Base-by-base conservation (phyloP, 2,113 vertebrate genomes). In the Sinosuthora webbiana region DNA sequence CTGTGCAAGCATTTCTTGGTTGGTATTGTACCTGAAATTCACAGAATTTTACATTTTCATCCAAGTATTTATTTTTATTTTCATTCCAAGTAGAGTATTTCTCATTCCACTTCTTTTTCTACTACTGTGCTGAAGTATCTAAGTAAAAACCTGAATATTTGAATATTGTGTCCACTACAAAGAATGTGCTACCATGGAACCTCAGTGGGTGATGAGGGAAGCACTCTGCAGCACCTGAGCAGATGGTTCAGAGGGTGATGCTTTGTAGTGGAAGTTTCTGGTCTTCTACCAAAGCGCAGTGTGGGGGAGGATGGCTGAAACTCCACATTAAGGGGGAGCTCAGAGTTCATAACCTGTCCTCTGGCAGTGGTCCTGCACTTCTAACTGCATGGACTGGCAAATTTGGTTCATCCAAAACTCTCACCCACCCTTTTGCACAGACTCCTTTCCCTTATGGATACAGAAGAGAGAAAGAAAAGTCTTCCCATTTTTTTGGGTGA, bases 281-380 rank as follows among this genome's bases (percentile, higher is more conserved):
- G 22, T 12, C 28, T 41, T 67, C n/a, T 50, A 63, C 12, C 35
- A 57, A 47, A 52, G n/a, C 16, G 7, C 49, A 67, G 19, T 2
- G 10, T 37, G 39, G 50, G 7, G 12, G 25, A 50, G 15, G 3
- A n/a, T 42, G 28, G 24, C n/a, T 22, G 15, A 30, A 15, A 14
- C 7, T 37, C 8, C 28, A 4, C 0, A 0, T 17, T 31, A 37
- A 31, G 22, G 11, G 5, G 49, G 10, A 60, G 27, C 31, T 87
- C 47, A 41, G 31, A 70, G 35, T 1, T 1, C 7, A 33, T 2
- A 53, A 6, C 9, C 15, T 7, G 3, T 15, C 18, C 39, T 77
- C 18, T 68, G 31, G 2, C 15, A 37, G 28, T 9, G 17, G 17
- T 11, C 57, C 49, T 35, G 16, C 14, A 12, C 13, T 37, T 11